Evolutionary conservation across 2,797 vertebrate species (phyloP), one percentile per base, ranked within the genome.

Genomic region (Lutjanus campechanus): DNA sequence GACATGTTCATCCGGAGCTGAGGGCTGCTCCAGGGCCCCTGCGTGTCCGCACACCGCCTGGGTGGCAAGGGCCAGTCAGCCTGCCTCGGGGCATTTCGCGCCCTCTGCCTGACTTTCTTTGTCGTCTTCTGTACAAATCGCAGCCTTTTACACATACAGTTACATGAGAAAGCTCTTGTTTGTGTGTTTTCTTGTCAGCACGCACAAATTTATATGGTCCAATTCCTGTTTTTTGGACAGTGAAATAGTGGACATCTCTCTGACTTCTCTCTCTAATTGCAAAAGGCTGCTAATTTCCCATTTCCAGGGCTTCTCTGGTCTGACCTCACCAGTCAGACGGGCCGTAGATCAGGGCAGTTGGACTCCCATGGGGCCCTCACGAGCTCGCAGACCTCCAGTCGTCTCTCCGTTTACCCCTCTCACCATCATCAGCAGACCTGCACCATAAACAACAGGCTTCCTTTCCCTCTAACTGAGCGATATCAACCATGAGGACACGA

Each of bases 391-490:
- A 92, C 90, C 93, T 93, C 91, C 94, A 94, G 94, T 89, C 91
- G 90, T 89, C 84, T 91, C 92, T 86, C 22, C 92, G 95, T 97
- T 97, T 97, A 97, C 95, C 94, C 92, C 93, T 95, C 80, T 70
- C 90, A 91, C 92, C 92, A 90, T 96, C 96, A 97, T 97, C 95
- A 96, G 95, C 94, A 94, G 95, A 95, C 93, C 76, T 84, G 91
- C 92, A 96, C 95, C 94, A 95, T 97, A 98, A 98, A 98, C 97
- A 98, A 95, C 96, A 94, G 95, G 83, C 96, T 97, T 97, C 97
- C 97, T 97, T 92, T 85, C 73, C 25, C 19, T 43, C 77, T 74
- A 47, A 84, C 69, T 90, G 83, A 90, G 76, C 92, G 88, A 88
- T 82, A 82, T 86, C 84, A 80, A 70, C 82, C 82, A 79, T 88